Conservation (phyloP, 2,888 invertebrate species). For the Falcaria lacertinaria region DNA sequence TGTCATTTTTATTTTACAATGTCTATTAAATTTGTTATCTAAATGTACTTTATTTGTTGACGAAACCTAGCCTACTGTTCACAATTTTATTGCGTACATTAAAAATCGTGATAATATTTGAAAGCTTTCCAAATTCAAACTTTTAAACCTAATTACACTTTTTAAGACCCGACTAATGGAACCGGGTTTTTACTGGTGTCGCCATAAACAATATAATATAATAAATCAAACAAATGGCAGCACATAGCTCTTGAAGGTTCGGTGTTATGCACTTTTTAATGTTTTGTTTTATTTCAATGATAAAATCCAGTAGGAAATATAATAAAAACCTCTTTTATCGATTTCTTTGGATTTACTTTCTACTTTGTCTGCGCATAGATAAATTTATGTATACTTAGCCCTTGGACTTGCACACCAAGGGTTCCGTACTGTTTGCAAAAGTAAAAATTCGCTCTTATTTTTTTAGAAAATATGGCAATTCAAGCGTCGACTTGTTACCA, state of each 20-base stretch:
- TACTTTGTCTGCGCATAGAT: too few species aligned
- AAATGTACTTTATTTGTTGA: constrained; percentile 53
- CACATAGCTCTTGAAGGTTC: too few species aligned
- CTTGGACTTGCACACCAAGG: too few species aligned
- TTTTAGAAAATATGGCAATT: too few species aligned
- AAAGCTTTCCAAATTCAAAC: constrained; percentile 22
- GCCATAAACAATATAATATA: background rate
- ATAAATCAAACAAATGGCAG: background rate
- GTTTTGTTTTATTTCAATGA: background rate
- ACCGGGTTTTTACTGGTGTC: constrained; percentile 12
- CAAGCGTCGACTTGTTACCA: too few species aligned
- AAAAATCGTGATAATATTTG: constrained; percentile 16
- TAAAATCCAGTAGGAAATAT: background rate
- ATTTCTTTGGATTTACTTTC: too few species aligned
- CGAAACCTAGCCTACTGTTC: constrained; percentile 53
- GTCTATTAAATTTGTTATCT: constrained; percentile 56
- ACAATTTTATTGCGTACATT: constrained; percentile 46
- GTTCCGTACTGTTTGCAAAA: too few species aligned
- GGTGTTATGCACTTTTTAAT: background rate
- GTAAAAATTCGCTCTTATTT: too few species aligned
- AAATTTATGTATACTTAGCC: too few species aligned
- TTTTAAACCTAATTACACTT: constrained; percentile 17
- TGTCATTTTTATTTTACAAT: constrained; percentile 54
- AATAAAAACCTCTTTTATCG: too few species aligned
- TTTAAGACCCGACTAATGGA: constrained; percentile 26